phyloP scores from a whole-genome alignment of 2,888 invertebrate genomes.

The Micoletzkya japonica region DNA sequence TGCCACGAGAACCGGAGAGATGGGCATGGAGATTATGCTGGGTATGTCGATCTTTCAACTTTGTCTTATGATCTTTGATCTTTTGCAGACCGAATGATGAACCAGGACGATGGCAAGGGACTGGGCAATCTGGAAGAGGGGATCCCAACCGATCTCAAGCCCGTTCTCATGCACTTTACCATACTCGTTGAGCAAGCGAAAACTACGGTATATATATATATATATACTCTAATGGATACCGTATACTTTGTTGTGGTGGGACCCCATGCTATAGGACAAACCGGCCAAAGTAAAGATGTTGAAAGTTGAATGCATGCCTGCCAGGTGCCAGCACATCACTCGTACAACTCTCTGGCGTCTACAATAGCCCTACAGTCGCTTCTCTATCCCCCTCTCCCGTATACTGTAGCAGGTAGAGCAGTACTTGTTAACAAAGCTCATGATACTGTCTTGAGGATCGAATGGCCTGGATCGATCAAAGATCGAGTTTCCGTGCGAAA shows the following conservation, averaged over 20 bases:
- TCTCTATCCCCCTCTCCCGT: slow-evolving; percentile 32
- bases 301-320: no score
- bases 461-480: no score
- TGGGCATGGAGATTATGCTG: slow-evolving; percentile 34
- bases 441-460: no score
- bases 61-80: slow-evolving; percentile 1
- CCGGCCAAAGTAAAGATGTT: no score
- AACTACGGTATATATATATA: not conserved
- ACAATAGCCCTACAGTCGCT: slow-evolving; percentile 24
- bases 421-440: no score
- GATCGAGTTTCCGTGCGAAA: slow-evolving; percentile 48
- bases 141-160: slow-evolving; percentile 42
- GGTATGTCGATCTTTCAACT: slow-evolving; percentile 19
- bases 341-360: slow-evolving; percentile 13
- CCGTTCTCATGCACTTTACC: slow-evolving; percentile 44
- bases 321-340: slow-evolving; percentile 15
- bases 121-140: slow-evolving; percentile 39
- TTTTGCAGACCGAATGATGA: slow-evolving; percentile 43
- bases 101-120: slow-evolving; percentile 52
- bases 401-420: slow-evolving; percentile 20
- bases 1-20: slow-evolving; percentile 21
- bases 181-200: slow-evolving; percentile 33
- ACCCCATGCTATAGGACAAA: no score
- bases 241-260: no score
- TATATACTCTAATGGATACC: no score